phyloP scores from a whole-genome alignment of 2,113 vertebrate species.

The Myotis lucifugus region DNA sequence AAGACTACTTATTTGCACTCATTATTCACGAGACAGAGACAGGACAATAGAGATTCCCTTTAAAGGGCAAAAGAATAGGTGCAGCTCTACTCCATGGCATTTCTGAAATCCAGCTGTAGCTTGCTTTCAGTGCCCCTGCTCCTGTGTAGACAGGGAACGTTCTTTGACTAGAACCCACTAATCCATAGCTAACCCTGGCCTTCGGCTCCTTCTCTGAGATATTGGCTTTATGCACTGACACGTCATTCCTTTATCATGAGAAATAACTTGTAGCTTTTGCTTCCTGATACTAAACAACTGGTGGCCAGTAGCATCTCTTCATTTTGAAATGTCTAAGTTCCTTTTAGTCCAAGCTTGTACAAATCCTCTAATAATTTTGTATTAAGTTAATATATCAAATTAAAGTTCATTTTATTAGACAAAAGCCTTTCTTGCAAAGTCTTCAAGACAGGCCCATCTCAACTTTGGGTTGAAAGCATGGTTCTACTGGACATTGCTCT shows the following conservation, averaged over 20 bases:
- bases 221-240: neutral
- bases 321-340: neutral
- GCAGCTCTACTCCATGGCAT: neutral
- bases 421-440: neutral
- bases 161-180: neutral
- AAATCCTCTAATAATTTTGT: neutral
- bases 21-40: neutral
- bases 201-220: neutral
- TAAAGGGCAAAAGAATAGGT: neutral
- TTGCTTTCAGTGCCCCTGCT: neutral
- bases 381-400: neutral
- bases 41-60: neutral
- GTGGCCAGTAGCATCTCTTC: neutral
- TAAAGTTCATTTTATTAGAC: neutral
- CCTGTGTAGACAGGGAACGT: fast-evolving
- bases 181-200: neutral
- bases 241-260: neutral
- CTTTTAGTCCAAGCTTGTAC: neutral
- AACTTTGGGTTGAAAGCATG: neutral
- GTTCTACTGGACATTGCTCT: neutral
- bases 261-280: neutral
- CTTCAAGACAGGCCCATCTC: neutral
- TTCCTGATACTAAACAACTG: neutral
- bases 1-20: neutral
- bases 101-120: neutral